Evolutionary conservation across 2,113 vertebrate genomes (phyloP).

Genomic region (Epinephelus cyanopodus): DNA sequence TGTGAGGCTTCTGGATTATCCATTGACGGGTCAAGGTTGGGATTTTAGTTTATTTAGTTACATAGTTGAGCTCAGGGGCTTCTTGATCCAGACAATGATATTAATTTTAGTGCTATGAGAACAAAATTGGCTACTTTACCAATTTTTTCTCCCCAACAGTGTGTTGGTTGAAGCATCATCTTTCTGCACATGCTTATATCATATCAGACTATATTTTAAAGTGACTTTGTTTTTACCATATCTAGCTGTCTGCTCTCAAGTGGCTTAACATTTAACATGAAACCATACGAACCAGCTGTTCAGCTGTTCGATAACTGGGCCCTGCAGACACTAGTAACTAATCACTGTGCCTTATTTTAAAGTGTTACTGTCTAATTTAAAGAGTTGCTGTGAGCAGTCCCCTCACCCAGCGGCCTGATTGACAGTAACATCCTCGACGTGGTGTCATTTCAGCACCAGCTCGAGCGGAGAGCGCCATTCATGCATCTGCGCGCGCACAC

Average conservation of each 20-base stretch:
- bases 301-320: neutral
- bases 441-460: conserved; percentile 81
- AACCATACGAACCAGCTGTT: neutral
- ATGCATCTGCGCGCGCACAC: conserved; percentile 52
- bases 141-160: too few species aligned
- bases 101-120: too few species aligned
- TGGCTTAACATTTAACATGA: neutral
- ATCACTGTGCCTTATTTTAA: neutral
- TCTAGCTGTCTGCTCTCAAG: neutral
- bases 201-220: too few species aligned
- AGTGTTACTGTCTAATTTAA: neutral
- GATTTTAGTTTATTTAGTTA: too few species aligned
- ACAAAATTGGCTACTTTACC: too few species aligned
- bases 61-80: too few species aligned
- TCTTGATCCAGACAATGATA: too few species aligned
- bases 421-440: neutral
- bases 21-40: too few species aligned
- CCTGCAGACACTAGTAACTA: neutral
- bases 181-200: too few species aligned
- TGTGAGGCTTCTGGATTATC: too few species aligned
- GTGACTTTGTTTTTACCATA: too few species aligned
- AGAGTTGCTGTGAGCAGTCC: neutral
- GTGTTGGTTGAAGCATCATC: too few species aligned
- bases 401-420: neutral
- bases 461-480: conserved; percentile 77